Percentiles rank a stretch among this genome's conserved stretches.
Conservation (phyloP, 2,797 vertebrate species). For the Numenius phaeopus region DNA sequence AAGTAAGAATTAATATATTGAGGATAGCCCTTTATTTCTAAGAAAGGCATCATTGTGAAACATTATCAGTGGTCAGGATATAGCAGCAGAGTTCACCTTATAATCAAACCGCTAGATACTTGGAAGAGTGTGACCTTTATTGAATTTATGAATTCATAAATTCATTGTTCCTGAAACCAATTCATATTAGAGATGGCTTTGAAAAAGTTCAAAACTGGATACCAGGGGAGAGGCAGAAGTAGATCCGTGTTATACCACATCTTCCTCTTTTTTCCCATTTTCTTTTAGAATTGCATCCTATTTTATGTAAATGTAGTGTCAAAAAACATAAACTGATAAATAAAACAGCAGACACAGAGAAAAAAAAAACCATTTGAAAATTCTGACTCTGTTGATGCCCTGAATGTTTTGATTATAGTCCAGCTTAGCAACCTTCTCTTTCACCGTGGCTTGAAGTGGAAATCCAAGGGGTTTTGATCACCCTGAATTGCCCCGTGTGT, state of each 20-base stretch:
- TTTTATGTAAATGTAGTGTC: neutral
- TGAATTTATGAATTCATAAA: neutral
- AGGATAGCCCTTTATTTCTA: neutral
- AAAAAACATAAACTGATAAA: neutral
- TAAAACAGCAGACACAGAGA: neutral
- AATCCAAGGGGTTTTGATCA: neutral
- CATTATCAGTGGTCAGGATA: neutral
- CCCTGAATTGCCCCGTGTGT: neutral
- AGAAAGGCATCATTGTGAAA: neutral
- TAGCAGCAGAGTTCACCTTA: neutral
- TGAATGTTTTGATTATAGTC: neutral
- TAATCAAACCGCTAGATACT: neutral
- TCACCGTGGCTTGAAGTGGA: neutral
- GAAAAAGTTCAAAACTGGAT: neutral
- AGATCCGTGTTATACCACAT: neutral
- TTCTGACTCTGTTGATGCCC: neutral
- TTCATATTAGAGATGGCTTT: neutral
- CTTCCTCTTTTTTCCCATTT: neutral
- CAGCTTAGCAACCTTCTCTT: neutral
- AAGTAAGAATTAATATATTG: neutral
- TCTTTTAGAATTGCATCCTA: neutral
- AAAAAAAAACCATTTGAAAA: neutral
- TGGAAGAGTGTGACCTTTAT: neutral
- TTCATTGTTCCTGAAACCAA: neutral
- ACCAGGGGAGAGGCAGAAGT: neutral